Conservation (phyloP, 2,797 vertebrate genomes). For the Crocidura indochinensis region DNA sequence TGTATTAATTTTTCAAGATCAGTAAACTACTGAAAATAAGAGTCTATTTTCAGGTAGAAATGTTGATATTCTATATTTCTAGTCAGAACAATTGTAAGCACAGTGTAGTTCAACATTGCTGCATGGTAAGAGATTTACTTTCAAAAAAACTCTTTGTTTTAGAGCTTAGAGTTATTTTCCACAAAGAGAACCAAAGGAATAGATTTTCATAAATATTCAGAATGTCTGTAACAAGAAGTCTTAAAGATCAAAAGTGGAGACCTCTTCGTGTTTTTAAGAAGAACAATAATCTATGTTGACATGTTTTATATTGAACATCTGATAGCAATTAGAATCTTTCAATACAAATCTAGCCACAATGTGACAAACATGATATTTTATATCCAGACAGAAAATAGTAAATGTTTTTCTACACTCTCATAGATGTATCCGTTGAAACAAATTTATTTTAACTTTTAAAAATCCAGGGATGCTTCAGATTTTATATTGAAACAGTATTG, state of each 20-base stretch:
- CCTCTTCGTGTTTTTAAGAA: neutral
- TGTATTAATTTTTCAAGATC: constrained; percentile 36
- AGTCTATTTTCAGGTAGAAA: neutral
- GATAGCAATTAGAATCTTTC: neutral
- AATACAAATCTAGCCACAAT: neutral
- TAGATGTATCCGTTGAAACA: neutral
- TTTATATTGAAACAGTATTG: no score
- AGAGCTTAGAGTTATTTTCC: neutral
- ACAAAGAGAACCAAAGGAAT: neutral
- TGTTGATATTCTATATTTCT: neutral
- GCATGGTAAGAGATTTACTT: neutral
- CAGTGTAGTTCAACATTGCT: neutral
- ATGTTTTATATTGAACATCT: neutral
- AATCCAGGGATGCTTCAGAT: no score
- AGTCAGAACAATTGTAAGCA: neutral
- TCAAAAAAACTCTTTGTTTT: neutral
- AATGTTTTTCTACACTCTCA: neutral
- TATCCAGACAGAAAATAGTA: neutral
- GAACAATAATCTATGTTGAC: neutral
- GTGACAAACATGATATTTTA: neutral
- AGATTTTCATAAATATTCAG: neutral
- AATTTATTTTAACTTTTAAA: neutral
- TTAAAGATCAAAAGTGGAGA: neutral
- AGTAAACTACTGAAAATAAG: neutral
- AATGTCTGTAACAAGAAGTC: constrained; percentile 31